phyloP scores from a whole-genome alignment of 2,888 invertebrate genomes.

The Cataglyphis rosenhaueri region DNA sequence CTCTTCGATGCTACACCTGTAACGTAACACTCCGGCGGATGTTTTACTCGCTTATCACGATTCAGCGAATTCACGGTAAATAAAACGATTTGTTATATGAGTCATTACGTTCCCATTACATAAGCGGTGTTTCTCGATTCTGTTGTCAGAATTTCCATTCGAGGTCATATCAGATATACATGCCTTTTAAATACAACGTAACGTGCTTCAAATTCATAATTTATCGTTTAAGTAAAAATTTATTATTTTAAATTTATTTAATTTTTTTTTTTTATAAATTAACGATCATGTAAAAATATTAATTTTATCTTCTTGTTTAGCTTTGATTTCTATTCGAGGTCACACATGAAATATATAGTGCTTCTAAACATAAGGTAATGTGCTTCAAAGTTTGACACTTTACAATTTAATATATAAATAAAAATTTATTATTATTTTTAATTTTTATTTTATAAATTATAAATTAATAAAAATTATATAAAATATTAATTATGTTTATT shows the following conservation, averaged over 20 bases:
- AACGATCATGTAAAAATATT: background rate
- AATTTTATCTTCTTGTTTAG: background rate
- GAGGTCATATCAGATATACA: background rate
- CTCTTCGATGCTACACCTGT: background rate
- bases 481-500: too few species aligned
- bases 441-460: too few species aligned
- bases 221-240: background rate
- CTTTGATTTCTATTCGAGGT: too few species aligned
- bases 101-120: background rate
- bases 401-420: too few species aligned
- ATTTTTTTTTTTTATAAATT: background rate
- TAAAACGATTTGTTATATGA: background rate
- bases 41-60: constrained; percentile 31
- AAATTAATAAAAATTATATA: too few species aligned
- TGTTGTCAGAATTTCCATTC: constrained; percentile 1
- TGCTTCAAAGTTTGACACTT: too few species aligned
- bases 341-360: too few species aligned
- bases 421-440: too few species aligned
- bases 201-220: background rate
- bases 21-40: constrained; percentile 1
- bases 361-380: too few species aligned
- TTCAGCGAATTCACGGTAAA: constrained; percentile 14
- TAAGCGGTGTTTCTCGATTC: background rate
- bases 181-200: background rate
- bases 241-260: background rate